Base-by-base conservation (phyloP, 2,797 vertebrate genomes). In the Eulemur albifrons region DNA sequence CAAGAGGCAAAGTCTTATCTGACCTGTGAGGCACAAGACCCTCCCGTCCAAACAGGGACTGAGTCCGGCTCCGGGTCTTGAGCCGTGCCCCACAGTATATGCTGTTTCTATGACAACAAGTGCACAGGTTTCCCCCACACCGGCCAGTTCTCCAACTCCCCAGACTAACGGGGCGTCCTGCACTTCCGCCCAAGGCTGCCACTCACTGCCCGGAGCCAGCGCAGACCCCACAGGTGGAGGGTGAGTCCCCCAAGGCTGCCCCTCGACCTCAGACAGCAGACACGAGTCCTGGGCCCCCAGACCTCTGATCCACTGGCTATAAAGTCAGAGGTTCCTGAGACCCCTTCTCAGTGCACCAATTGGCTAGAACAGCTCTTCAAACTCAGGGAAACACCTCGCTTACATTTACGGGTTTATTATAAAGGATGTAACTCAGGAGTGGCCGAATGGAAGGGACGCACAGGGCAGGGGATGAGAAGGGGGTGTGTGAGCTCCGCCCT, bases 1-100 rank as follows among this genome's bases (percentile, higher is more conserved):
- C 59, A 38, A 70, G 48, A 85, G 27, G 17, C 18, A 61, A 93
- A 67, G 30, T 61, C 27, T 88, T 90, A 73, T 59, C 57, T 65
- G 73, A 75, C 27, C 14, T 1, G 5, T 0, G 15, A 13, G 59
- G 65, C 43, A 48, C 38, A 40, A 77, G 43, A 32, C 1, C 7
- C 21, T 0, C 12, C 45, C 14, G 0, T 30, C 18, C n/a, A 7
- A 1, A 20, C 27, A 20, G 48, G 45, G 65, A 48, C 32, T 5
- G 2, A 25, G 9, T 52, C 57, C 38, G 15, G 10, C 6, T 61
- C 69, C 9, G 20, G 30, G 50, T 52, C 57, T 79, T 45, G 52
- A 50, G 6, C 59, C 30, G 12, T 0, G 3, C 11, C 77, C 65
- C 27, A 4, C 32, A 18, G 21, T 18, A 40, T 27, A 15, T 18